Evolutionary conservation across 2,888 invertebrate species (phyloP).

Genomic region (Drosophila lacicola): DNA sequence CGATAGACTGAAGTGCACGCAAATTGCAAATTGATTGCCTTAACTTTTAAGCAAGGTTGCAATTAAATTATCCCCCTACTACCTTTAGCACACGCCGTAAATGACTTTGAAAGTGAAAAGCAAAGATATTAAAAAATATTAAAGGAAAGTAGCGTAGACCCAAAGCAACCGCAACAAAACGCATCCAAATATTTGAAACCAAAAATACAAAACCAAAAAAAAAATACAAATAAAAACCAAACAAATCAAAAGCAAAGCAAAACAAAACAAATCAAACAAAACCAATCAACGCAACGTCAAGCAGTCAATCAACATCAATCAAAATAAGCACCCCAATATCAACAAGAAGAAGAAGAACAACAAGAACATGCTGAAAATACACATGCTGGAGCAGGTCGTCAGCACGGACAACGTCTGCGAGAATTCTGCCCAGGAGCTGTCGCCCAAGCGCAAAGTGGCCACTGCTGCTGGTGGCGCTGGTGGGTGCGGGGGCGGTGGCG

Average conservation of each 20-base stretch:
- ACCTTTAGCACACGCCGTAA: slow-evolving; percentile 20
- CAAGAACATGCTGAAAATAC: slow-evolving; percentile 89
- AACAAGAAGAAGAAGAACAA: not conserved
- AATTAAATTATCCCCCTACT: slow-evolving; percentile 15
- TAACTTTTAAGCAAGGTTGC: slow-evolving; percentile 12
- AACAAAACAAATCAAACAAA: slow-evolving; percentile 12
- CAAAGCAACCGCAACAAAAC: slow-evolving; percentile 45
- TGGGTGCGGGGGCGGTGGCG: slow-evolving; percentile 29
- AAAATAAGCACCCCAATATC: not conserved
- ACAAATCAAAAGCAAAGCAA: slow-evolving; percentile 7
- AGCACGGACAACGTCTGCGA: slow-evolving; percentile 86
- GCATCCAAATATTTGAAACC: slow-evolving; percentile 67
- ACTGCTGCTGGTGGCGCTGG: slow-evolving; percentile 32
- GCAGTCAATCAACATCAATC: slow-evolving; percentile 36
- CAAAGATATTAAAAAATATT: slow-evolving; percentile 15
- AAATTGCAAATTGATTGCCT: slow-evolving; percentile 41
- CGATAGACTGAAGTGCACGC: slow-evolving; percentile 22
- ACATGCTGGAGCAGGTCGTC: slow-evolving; percentile 91
- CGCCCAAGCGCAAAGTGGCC: slow-evolving; percentile 72
- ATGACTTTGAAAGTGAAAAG: slow-evolving; percentile 47
- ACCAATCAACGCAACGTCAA: slow-evolving; percentile 30
- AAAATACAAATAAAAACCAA: slow-evolving; percentile 17
- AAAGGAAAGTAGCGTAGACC: slow-evolving; percentile 27
- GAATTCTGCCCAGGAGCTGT: slow-evolving; percentile 67
- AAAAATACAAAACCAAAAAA: slow-evolving; percentile 67